Evolutionary conservation across 2,888 invertebrate genomes (phyloP).

Genomic region (Diaphora mendica): DNA sequence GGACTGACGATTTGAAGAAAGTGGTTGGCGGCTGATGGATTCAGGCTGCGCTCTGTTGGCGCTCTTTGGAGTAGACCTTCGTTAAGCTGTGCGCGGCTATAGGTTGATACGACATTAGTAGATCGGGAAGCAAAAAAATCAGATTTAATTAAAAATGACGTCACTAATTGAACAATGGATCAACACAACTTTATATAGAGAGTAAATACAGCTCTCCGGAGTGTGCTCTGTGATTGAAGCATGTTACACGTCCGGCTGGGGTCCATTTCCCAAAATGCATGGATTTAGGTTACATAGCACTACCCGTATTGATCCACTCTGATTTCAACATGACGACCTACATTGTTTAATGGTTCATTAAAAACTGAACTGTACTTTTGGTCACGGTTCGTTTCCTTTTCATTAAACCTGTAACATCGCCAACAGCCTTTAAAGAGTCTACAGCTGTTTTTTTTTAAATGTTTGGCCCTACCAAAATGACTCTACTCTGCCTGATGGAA

Average conservation of each 20-base stretch:
- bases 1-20: no score
- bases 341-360: constrained; percentile 7
- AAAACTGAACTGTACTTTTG: not conserved
- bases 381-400: not conserved
- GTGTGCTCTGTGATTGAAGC: constrained; percentile 86
- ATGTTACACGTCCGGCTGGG: constrained; percentile 83
- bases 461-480: no score
- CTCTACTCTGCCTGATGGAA: no score
- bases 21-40: no score
- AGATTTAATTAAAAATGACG: constrained; percentile 21
- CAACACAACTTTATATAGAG: constrained; percentile 63
- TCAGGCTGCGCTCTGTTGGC: no score
- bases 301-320: constrained; percentile 25
- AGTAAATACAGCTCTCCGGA: constrained; percentile 82
- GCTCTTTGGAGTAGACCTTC: no score
- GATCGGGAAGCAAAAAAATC: not conserved
- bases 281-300: constrained; percentile 74
- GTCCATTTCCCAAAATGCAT: constrained; percentile 82
- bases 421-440: no score
- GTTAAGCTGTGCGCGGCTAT: no score
- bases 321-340: constrained; percentile 15
- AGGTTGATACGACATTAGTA: no score
- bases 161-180: constrained; percentile 56
- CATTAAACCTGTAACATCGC: not conserved
- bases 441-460: no score